Conservation (phyloP, 1,140 invertebrate species). For the Rhyzopertha dominica region DNA sequence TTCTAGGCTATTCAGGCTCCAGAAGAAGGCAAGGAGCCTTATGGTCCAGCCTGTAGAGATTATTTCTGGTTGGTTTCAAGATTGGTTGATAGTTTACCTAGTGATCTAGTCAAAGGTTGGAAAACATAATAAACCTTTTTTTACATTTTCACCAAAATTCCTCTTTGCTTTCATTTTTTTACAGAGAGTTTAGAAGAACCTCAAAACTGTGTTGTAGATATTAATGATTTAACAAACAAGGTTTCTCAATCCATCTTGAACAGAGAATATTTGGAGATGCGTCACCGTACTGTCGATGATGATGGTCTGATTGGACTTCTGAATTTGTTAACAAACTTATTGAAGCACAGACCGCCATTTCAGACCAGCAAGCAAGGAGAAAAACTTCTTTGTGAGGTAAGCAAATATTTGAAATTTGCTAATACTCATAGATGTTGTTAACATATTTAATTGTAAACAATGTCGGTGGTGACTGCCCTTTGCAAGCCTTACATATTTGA, state of each 20-base stretch:
- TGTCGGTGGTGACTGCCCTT: too few relatives aligned
- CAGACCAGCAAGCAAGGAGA: constrained; percentile 76
- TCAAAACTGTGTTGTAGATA: constrained; percentile 55
- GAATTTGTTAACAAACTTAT: constrained; percentile 76
- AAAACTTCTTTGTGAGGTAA: constrained; percentile 61
- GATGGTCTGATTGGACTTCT: constrained; percentile 87
- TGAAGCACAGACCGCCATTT: constrained; percentile 83
- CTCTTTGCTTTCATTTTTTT: constrained; percentile 16
- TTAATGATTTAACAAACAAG: constrained; percentile 70
- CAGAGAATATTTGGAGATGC: constrained; percentile 75
- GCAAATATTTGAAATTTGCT: constrained; percentile 10
- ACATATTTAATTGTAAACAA: too few relatives aligned
- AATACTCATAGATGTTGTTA: constrained; percentile 6
- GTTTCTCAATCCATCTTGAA: constrained; percentile 69
- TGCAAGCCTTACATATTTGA: too few relatives aligned
- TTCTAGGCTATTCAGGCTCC: constrained; percentile 52
- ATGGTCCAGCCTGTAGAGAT: constrained; percentile 87
- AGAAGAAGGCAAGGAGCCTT: constrained; percentile 85
- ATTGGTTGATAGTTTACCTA: constrained; percentile 77
- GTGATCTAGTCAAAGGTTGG: constrained; percentile 71
- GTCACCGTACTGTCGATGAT: constrained; percentile 75
- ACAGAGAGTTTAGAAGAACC: constrained; percentile 52
- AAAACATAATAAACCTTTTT: too few relatives aligned
- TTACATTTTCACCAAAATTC: too few relatives aligned
- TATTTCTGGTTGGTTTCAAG: constrained; percentile 90